Conservation (phyloP, 2,888 invertebrate genomes). For the Drosophila ochracea region DNA sequence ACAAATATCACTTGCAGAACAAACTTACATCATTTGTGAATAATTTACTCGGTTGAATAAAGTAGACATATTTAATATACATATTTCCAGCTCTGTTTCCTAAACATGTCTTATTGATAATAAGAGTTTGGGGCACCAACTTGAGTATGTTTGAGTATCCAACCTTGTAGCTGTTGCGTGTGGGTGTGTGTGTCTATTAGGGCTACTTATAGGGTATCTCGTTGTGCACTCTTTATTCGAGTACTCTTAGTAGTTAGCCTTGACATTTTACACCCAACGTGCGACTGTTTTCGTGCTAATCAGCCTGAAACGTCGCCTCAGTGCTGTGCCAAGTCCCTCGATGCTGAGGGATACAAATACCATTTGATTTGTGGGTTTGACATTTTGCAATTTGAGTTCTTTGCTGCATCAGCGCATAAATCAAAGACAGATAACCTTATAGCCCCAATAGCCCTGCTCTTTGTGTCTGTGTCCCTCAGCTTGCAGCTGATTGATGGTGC, state of each 20-base stretch:
- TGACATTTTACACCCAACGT: slow-evolving; percentile 56
- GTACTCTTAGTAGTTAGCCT: slow-evolving; percentile 38
- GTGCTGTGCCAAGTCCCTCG: slow-evolving; percentile 44
- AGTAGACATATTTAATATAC: neutral
- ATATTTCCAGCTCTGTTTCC: neutral
- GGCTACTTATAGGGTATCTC: neutral
- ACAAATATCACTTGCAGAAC: neutral
- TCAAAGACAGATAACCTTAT: slow-evolving; percentile 43
- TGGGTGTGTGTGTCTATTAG: neutral
- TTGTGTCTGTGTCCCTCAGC: neutral
- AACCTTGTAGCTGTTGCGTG: too few species aligned
- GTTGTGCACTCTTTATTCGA: neutral
- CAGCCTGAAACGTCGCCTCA: slow-evolving; percentile 32
- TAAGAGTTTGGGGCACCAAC: neutral
- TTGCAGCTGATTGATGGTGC: slow-evolving; percentile 41
- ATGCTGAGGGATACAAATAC: slow-evolving; percentile 57
- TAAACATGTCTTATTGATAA: neutral
- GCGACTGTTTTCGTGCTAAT: slow-evolving; percentile 24
- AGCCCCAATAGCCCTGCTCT: neutral
- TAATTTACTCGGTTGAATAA: neutral
- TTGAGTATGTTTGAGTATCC: neutral
- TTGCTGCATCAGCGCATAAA: slow-evolving; percentile 58
- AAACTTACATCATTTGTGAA: neutral
- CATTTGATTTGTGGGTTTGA: slow-evolving; percentile 68
- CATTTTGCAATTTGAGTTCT: slow-evolving; percentile 74